Percentiles rank a stretch among this genome's conserved stretches.
Conservation (phyloP, 2,797 vertebrate species). For the Streptopelia turtur region DNA sequence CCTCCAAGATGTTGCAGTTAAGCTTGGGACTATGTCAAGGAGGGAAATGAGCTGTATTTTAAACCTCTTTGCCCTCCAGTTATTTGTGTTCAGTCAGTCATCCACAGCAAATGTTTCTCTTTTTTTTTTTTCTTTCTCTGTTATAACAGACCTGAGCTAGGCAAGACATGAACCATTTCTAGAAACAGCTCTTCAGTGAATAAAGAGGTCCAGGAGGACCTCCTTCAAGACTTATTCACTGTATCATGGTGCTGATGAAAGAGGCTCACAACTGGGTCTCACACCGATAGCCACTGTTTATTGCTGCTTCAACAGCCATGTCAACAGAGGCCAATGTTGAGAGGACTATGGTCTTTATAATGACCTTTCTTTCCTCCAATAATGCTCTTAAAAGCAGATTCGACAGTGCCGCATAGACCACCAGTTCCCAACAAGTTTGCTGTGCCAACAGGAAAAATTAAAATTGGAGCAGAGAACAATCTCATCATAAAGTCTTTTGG, state of each 20-base stretch:
- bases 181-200: neutral
- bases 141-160: neutral
- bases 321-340: neutral
- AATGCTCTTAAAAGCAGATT: neutral
- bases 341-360: neutral
- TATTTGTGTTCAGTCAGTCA: conserved; percentile 9
- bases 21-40: neutral
- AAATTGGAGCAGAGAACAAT: neutral
- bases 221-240: neutral
- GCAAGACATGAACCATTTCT: neutral
- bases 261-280: neutral
- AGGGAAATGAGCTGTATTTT: conserved; percentile 1
- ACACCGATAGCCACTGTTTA: neutral
- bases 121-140: neutral
- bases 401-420: neutral
- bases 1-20: conserved; percentile 15
- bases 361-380: neutral
- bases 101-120: neutral
- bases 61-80: conserved; percentile 9
- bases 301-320: neutral
- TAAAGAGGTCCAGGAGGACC: neutral
- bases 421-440: neutral
- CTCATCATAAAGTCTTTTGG: neutral
- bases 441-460: neutral
- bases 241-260: neutral